Base-by-base conservation (phyloP, 2,797 vertebrate species). In the Melanotaenia boesemani region DNA sequence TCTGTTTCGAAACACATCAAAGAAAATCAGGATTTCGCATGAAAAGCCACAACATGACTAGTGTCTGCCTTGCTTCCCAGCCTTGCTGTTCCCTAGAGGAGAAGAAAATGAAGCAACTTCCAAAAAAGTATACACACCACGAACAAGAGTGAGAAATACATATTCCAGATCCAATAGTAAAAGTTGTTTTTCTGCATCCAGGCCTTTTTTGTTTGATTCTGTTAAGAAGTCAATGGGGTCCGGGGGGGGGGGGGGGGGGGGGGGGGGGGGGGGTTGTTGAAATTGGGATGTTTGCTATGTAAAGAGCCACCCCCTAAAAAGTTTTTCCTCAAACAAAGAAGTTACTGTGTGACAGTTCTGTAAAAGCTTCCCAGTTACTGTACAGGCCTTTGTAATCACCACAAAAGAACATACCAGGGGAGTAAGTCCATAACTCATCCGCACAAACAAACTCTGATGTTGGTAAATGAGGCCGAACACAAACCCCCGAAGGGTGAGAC, bases 391-490 rank as follows among this genome's bases (percentile, higher is more conserved):
- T 93, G 94, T 93, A 90, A 92, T 93, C 80, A 89, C 90, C 91
- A 87, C 93, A 94, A 92, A 90, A 90, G 87, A 90, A 91, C 91
- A 94, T 91, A 90, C 82, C 92, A 93, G 87, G 82, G 85, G 87
- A 87, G 85, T 89, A 90, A 89, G 88, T 89, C 92, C 86, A 92
- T 93, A 94, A 94, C 87, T 95, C 93, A 93, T 92, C 92, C 87
- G 69, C 90, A 82, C 91, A 94, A 94, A 94, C 93, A 93, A 92
- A 93, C 92, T 93, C 84, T 91, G 91, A 93, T 93, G 93, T 91
- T 74, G 61, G 91, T 92, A 94, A 94, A 94, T 91, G 90, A 94
- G 89, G 88, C 91, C 36, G 82, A 92, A 91, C 87, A 75, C 82
- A 79, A 88, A 70, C 81, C 88, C 87, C 78, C 28, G 79, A 82